Conservation (phyloP, 1,140 invertebrate genomes). For the Nasonia giraulti region DNA sequence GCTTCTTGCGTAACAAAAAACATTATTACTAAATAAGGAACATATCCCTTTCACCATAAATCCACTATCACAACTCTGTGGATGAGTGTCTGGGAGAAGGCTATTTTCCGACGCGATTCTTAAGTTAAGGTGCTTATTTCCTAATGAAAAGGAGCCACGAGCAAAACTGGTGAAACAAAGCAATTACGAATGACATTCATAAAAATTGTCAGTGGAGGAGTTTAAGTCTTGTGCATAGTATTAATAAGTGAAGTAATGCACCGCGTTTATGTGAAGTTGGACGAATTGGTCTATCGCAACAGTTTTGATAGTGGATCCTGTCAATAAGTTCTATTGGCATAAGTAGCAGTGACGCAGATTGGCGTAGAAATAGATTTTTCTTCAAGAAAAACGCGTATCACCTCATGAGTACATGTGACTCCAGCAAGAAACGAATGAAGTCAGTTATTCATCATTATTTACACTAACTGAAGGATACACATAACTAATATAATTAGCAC, state of each 20-base stretch:
- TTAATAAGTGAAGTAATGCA: not conserved
- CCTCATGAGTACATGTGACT: not conserved
- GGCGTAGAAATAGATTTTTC: constrained; percentile 31
- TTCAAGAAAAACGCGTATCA: not conserved
- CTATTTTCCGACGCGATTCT: constrained; percentile 59
- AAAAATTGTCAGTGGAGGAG: not conserved
- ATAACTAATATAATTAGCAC: constrained; percentile 28
- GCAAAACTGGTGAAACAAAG: constrained; percentile 23
- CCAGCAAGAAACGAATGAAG: constrained; percentile 27
- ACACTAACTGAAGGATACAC: constrained; percentile 20
- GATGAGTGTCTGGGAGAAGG: constrained; percentile 68
- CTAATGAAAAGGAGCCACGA: constrained; percentile 27
- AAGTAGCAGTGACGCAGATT: constrained; percentile 43
- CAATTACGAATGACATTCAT: constrained; percentile 15
- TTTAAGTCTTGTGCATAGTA: too few species aligned
- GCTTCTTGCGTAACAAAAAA: constrained; percentile 24
- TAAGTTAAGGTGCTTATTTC: constrained; percentile 35
- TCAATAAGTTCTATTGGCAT: constrained; percentile 50
- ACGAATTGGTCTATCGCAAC: constrained; percentile 24
- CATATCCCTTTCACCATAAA: constrained; percentile 69
- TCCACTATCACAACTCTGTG: constrained; percentile 68
- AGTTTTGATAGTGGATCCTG: constrained; percentile 23
- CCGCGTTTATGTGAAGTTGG: not conserved
- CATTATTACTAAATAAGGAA: constrained; percentile 52
- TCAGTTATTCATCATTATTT: constrained; percentile 20